A percentile compares a stretch with the other conserved stretches of the same genome.
Conservation (phyloP, 2,113 vertebrate genomes). For the Bubo bubo region DNA sequence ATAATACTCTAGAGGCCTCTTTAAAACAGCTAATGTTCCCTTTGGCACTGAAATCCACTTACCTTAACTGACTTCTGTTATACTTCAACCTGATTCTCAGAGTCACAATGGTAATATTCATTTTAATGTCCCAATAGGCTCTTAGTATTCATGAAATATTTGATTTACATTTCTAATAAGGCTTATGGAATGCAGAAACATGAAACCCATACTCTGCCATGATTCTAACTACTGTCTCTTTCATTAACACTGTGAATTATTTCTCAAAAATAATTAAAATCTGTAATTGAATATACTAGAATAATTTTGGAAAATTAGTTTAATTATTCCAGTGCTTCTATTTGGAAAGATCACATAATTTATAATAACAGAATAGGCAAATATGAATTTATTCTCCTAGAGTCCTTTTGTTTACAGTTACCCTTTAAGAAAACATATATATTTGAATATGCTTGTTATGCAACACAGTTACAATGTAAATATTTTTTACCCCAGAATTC, state of each 20-base stretch:
- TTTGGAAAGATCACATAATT: constrained; percentile 73
- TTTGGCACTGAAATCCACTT: constrained; percentile 77
- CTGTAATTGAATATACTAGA: constrained; percentile 81
- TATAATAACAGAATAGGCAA: constrained; percentile 66
- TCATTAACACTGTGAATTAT: constrained; percentile 76
- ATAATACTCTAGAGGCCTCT: constrained; percentile 54
- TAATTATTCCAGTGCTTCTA: constrained; percentile 76
- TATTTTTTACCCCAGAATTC: background rate
- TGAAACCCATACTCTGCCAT: constrained; percentile 73
- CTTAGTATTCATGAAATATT: constrained; percentile 85
- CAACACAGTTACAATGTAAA: background rate
- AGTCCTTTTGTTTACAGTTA: constrained; percentile 10
- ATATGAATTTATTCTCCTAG: background rate
- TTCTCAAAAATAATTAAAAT: constrained; percentile 81
- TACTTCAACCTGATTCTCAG: constrained; percentile 75
- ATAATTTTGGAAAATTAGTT: constrained; percentile 79
- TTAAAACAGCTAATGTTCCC: constrained; percentile 77
- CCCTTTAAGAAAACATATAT: background rate
- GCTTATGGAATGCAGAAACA: constrained; percentile 76
- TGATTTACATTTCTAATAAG: constrained; percentile 83
- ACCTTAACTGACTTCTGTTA: constrained; percentile 80
- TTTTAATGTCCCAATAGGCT: constrained; percentile 75
- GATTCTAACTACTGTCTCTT: constrained; percentile 78
- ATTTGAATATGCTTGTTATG: background rate
- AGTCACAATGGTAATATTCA: constrained; percentile 76